Percentiles rank a stretch among this genome's conserved stretches.
These are phyloP conservation scores for Euura saliciscinereae DNA, from an alignment of 1,140 invertebrate genomes.

Conservation along the genomic window DNA sequence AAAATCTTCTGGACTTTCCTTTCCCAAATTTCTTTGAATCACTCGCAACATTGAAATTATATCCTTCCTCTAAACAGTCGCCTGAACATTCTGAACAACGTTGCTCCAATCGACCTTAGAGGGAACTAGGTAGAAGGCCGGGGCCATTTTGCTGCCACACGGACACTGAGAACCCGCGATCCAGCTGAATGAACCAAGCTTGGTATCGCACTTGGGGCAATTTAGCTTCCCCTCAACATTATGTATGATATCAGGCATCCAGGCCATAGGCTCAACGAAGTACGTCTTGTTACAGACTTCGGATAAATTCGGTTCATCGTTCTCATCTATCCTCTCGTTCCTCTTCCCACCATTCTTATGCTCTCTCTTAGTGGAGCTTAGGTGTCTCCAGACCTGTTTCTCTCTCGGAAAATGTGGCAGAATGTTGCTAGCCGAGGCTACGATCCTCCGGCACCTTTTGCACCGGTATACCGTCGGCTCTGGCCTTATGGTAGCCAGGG, in stretches of 20 bases:
- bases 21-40: no score
- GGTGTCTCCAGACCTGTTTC: conserved; percentile 58
- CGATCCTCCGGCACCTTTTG: conserved; percentile 77
- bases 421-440: conserved; percentile 79
- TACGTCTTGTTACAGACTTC: conserved; percentile 71
- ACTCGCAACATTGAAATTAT: no score
- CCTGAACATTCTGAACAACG: conserved; percentile 84
- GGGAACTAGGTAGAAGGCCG: conserved; percentile 84
- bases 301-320: conserved; percentile 39
- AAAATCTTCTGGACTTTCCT: no score
- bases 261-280: conserved; percentile 81
- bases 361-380: conserved; percentile 42
- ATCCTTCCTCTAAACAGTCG: conserved; percentile 68
- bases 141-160: conserved; percentile 82
- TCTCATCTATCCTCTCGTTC: conserved; percentile 32
- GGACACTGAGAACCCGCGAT: conserved; percentile 80
- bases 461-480: conserved; percentile 83
- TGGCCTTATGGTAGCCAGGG: conserved; percentile 74
- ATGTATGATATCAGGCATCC: conserved; percentile 78
- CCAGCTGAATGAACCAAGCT: conserved; percentile 86
- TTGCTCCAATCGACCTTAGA: conserved; percentile 87
- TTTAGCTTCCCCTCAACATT: conserved; percentile 78
- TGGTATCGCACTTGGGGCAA: conserved; percentile 81
- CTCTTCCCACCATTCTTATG: conserved; percentile 32
- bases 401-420: conserved; percentile 70